phyloP scores from a whole-genome alignment of 2,797 vertebrate species.

The Falco berigora region DNA sequence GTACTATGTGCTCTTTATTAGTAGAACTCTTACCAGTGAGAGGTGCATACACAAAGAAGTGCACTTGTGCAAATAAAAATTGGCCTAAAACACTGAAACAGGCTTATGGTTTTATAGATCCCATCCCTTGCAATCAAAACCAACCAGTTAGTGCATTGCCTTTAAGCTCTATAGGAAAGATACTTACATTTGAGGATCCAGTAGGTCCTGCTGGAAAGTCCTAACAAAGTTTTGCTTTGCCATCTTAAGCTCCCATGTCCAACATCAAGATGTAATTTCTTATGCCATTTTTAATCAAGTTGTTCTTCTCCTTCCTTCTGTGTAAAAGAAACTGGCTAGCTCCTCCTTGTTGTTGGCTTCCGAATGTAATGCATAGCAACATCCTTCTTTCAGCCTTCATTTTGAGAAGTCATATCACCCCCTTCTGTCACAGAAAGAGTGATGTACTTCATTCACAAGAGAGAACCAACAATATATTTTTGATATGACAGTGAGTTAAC shows the following conservation, averaged over 20 bases:
- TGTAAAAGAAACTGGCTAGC: neutral
- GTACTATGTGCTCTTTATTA: neutral
- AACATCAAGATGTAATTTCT: neutral
- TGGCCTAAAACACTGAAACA: neutral
- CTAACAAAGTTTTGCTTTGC: neutral
- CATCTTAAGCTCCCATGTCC: neutral
- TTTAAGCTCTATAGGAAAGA: neutral
- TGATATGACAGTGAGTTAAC: neutral
- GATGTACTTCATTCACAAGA: neutral
- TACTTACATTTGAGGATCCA: neutral
- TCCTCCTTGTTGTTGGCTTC: neutral
- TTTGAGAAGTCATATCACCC: neutral
- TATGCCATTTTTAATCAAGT: neutral
- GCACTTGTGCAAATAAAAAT: neutral
- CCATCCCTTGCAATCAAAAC: neutral
- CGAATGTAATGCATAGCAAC: neutral
- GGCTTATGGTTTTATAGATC: neutral
- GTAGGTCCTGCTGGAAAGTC: neutral
- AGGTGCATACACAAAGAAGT: neutral
- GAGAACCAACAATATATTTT: neutral
- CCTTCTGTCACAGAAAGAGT: neutral
- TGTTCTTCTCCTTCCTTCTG: neutral
- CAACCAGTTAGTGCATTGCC: neutral
- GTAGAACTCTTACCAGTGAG: neutral
- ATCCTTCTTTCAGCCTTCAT: neutral